Percentiles rank a stretch among this genome's conserved stretches.
Evolutionary conservation across 2,797 vertebrate species (phyloP).

Genomic region (Coreius guichenoti): DNA sequence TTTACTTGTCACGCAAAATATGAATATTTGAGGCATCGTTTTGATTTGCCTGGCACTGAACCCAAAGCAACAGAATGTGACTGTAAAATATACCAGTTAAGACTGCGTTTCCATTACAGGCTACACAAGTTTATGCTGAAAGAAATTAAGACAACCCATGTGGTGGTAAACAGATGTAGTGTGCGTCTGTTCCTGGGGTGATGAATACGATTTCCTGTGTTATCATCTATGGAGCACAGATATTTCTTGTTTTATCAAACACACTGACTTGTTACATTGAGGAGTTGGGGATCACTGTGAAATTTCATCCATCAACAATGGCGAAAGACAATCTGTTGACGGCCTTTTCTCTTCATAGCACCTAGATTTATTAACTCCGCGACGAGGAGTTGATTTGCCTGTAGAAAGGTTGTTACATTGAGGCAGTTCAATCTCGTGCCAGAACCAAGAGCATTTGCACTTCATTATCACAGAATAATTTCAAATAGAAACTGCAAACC

Average conservation of each 20-base stretch:
- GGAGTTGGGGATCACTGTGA: neutral
- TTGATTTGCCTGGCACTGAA: neutral
- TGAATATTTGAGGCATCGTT: neutral
- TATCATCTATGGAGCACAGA: neutral
- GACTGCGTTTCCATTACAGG: slow-evolving; percentile 2
- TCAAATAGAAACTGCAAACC: slow-evolving; percentile 59
- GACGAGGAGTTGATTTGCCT: slow-evolving; percentile 41
- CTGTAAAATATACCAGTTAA: neutral
- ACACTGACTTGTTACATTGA: slow-evolving; percentile 15
- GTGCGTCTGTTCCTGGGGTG: neutral
- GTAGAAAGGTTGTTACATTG: slow-evolving; percentile 44
- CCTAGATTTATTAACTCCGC: slow-evolving; percentile 32
- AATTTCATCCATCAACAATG: slow-evolving; percentile 10
- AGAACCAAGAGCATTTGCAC: slow-evolving; percentile 68
- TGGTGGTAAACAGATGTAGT: slow-evolving; percentile 4
- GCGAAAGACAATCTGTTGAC: neutral
- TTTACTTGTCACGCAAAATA: neutral
- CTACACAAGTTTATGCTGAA: neutral
- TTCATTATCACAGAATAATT: slow-evolving; percentile 63
- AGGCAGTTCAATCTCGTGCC: slow-evolving; percentile 61
- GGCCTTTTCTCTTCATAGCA: slow-evolving; percentile 17
- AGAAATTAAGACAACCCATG: slow-evolving; percentile 23
- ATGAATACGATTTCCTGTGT: neutral
- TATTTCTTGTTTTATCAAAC: slow-evolving; percentile 5
- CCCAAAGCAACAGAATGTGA: slow-evolving; percentile 14